Evolutionary conservation across 2,888 invertebrate genomes (phyloP), one percentile per base, ranked within the genome.

Genomic region (Apotomis capreana): DNA sequence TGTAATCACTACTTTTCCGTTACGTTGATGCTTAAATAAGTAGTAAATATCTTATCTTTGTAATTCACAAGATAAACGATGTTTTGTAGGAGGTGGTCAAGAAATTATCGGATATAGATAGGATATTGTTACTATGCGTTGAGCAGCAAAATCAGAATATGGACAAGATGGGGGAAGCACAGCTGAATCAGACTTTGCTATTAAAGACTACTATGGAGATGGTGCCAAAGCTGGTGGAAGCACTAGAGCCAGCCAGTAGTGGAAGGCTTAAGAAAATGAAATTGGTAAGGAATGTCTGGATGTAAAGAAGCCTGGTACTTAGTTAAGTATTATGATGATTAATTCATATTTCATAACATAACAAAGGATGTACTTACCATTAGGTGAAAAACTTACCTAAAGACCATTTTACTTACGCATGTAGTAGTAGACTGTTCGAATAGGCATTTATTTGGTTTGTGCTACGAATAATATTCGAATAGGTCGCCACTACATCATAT

Each of bases 91-190:
- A 94, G 70, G 91, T 95, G 3, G 85, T 97, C 59, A 94, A 94
- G 74, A 95, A 96, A 79, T 93, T 98, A 73, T 89, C 94, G 3
- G 97, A 97, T 76, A 94, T 97, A n/a, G 98, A 98, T 80, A 95
- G 95, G 81, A 93, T 98, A 15, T 89, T 98, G 13, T 93, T 95
- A 4, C 81, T 94, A 5, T 94, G 94, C 76, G 85, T 93, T 76
- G 91, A 93, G 69, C 79, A 87, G 0, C 86, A 87, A 2, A 89
- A 90, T 94, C 81, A 94, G 94, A 84, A 94, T 89, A 83, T 89
- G 74, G 88, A 87, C 55, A 88, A 88, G 77, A 78, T 86, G 37
- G 96, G 97, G 0, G 97, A 97, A 81, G 95, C 94, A 2, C 96
- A 97, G 84, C 91, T 98, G 54, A 97, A 96, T 81, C 96, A 97